phyloP scores from a whole-genome alignment of 2,888 invertebrate species.

The Agrotis puta region DNA sequence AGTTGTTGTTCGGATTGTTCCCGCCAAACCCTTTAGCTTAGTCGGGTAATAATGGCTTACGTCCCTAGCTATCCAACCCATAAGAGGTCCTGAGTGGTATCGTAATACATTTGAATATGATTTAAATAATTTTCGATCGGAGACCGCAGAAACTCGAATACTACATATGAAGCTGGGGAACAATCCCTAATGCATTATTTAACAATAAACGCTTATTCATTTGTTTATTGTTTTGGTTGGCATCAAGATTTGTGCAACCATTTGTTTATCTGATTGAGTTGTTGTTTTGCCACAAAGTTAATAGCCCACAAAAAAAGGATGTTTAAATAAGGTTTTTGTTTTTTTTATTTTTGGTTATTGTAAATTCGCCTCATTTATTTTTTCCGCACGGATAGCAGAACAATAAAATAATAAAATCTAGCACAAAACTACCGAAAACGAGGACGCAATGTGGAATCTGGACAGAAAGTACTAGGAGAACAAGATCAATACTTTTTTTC shows the following conservation, averaged over 20 bases:
- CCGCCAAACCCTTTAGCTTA: conserved; percentile 27
- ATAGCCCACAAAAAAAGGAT: too few relatives aligned
- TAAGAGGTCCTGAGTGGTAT: conserved; percentile 26
- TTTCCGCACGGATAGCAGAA: too few relatives aligned
- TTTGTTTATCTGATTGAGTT: conserved; percentile 7
- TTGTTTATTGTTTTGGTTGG: conserved; percentile 11
- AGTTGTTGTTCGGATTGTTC: conserved; percentile 3
- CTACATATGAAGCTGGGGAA: conserved; percentile 41
- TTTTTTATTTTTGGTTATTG: too few relatives aligned
- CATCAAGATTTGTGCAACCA: conserved; percentile 18
- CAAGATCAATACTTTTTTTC: too few relatives aligned
- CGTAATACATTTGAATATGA: conserved; percentile 50
- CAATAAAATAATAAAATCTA: too few relatives aligned
- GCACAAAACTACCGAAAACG: too few relatives aligned
- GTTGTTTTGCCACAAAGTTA: too few relatives aligned
- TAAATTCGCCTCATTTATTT: too few relatives aligned
- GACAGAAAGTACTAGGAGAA: too few relatives aligned
- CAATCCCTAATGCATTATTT: conserved; percentile 48
- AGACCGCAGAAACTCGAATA: conserved; percentile 30
- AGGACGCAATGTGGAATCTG: too few relatives aligned
- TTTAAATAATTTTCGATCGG: conserved; percentile 50
- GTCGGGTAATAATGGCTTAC: conserved; percentile 35
- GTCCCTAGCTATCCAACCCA: conserved; percentile 7
- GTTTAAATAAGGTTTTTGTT: too few relatives aligned
- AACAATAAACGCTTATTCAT: conserved; percentile 16